phyloP scores from a whole-genome alignment of 2,888 invertebrate species.

The Listrodromus nycthemerus region DNA sequence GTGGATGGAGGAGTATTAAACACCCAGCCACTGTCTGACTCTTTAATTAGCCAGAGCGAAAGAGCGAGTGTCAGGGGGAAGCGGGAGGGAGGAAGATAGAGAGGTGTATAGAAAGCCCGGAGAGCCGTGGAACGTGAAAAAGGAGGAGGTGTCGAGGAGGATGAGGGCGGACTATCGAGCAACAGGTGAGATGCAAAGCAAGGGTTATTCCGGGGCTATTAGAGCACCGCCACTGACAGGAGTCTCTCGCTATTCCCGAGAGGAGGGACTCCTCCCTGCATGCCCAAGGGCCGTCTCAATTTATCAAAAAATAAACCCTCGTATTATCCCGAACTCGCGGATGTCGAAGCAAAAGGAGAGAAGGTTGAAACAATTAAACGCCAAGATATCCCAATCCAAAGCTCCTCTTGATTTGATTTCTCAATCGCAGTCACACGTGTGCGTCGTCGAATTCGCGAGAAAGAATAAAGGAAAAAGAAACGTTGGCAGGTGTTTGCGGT shows the following conservation, averaged over 20 bases:
- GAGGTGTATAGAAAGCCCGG: slow-evolving; percentile 23
- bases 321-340: slow-evolving; percentile 55
- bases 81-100: slow-evolving; percentile 36
- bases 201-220: slow-evolving; percentile 82
- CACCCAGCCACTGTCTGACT: slow-evolving; percentile 82
- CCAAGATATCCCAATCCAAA: not conserved
- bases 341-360: slow-evolving; percentile 14
- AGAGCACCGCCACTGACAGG: slow-evolving; percentile 68
- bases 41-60: slow-evolving; percentile 81
- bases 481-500: not conserved
- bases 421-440: not conserved
- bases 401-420: not conserved
- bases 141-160: slow-evolving; percentile 78
- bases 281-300: slow-evolving; percentile 66
- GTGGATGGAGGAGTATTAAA: slow-evolving; percentile 79
- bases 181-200: slow-evolving; percentile 84
- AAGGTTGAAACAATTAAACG: not conserved
- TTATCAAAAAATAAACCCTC: slow-evolving; percentile 65
- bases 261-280: slow-evolving; percentile 37
- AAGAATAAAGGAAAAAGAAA: not conserved
- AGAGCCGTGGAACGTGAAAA: slow-evolving; percentile 56
- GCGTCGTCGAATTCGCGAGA: not conserved
- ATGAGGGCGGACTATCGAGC: slow-evolving; percentile 77
- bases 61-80: slow-evolving; percentile 32
- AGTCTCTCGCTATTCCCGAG: slow-evolving; percentile 7